Base-by-base conservation (phyloP, 1,140 invertebrate genomes). In the Saccostrea echinata region DNA sequence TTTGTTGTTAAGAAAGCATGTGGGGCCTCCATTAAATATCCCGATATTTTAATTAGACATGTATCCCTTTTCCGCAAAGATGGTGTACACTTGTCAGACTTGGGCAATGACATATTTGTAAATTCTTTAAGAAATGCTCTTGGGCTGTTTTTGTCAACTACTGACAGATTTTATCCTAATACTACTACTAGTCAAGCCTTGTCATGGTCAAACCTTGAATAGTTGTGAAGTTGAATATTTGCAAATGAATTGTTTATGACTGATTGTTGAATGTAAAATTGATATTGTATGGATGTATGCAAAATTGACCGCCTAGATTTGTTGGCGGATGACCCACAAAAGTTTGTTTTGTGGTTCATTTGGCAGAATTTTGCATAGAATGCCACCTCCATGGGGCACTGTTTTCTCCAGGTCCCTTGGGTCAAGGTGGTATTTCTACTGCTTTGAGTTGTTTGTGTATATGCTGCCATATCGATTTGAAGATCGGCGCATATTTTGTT, bases 241-340 rank as follows among this genome's bases (percentile, higher is more conserved):
- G 55, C 55, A 57, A 57, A 3, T 57, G 21, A 2, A 16, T 57
- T 2, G 12, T 57, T 12, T 57, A 8, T 57, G 55, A n/a, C n/a
- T n/a, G n/a, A n/a, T n/a, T n/a, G n/a, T n/a, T n/a, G n/a, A n/a
- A n/a, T n/a, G n/a, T n/a, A n/a, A n/a, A n/a, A n/a, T n/a, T n/a
- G n/a, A n/a, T n/a, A n/a, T n/a, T n/a, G n/a, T n/a, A n/a, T n/a
- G n/a, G 55, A 16, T 57, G 55, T 57, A 57, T 57, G 55, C 55
- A 57, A 57, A 57, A 57, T 57, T 57, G 55, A 57, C 55, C 55
- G 55, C 55, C 55, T 57, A 57, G 57, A 12, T 61, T 61, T 61
- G 57, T 61, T 61, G 57, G 57, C 57, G 13, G 57, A 61, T 61
- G 57, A 21, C 18, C 57, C 57, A 61, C 57, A n/a, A 43, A 43